Base-by-base conservation (phyloP, 2,113 vertebrate species). In the Labrus mixtus region DNA sequence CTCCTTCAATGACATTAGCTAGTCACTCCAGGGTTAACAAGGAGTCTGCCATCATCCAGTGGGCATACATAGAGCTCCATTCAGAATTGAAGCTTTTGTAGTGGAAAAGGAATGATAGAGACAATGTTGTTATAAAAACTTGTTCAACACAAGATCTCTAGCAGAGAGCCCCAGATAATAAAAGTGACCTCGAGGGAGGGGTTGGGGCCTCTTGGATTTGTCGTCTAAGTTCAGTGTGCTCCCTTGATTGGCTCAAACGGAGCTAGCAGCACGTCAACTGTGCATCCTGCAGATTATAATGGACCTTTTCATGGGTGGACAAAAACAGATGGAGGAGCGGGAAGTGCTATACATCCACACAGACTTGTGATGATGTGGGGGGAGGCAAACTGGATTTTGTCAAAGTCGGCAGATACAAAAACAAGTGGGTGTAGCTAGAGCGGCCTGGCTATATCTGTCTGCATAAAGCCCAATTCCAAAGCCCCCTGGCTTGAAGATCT, bases 1-100 rank as follows among this genome's bases (percentile, higher is more conserved):
- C 89, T 85, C 91, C 96, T 95, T 96, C 96, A 97, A 92, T 96
- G 88, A 95, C 95, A 95, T 94, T 94, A 95, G 92, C 94, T 92
- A 95, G 96, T 93, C 95, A 95, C 89, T 95, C 94, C 88, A 95
- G 95, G 96, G 96, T 96, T 96, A 96, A 94, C 95, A 93, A 95
- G 93, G 93, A 91, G 91, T 85, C 90, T 82, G 88, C 89, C 91
- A 79, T 93, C 92, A 85, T 90, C 85, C 86, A 89, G 72, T 72
- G 79, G 87, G 76, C 89, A 89, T 79, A 83, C 81, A 88, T 63
- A 55, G 81, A 92, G 84, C 74, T 62, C 88, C 75, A 88, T 93
- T 93, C 89, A 94, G 53, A 76, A 77, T 76, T 45, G 88, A 88
- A 41, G 94, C 93, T 91, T 95, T 95, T 94, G 85, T 78, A 25